Evolutionary conservation across 2,888 invertebrate genomes (phyloP).

Genomic region (Ptychoptera contaminata): DNA sequence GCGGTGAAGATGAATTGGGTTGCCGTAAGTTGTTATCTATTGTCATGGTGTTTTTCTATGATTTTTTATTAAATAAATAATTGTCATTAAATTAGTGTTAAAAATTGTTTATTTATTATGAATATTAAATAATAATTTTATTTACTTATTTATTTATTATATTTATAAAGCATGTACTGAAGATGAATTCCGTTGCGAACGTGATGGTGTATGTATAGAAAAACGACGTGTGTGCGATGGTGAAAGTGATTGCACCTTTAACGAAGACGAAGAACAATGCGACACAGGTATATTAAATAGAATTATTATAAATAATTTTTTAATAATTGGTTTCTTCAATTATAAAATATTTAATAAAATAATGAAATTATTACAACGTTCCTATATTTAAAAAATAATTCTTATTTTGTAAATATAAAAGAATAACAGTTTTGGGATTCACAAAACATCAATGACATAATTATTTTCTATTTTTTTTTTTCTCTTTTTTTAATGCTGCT

Average conservation of each 20-base stretch:
- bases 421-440: neutral
- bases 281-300: constrained; percentile 26
- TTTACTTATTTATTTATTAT: too few relatives aligned
- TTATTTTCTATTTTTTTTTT: too few relatives aligned
- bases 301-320: neutral
- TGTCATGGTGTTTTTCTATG: too few relatives aligned
- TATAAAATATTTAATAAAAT: too few relatives aligned
- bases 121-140: too few relatives aligned
- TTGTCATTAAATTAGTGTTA: too few relatives aligned
- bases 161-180: constrained; percentile 18
- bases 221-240: constrained; percentile 26
- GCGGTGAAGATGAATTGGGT: constrained; percentile 43
- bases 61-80: too few relatives aligned
- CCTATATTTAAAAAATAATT: constrained; percentile 27
- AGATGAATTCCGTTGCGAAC: constrained; percentile 25
- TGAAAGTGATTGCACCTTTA: constrained; percentile 22
- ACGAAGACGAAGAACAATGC: constrained; percentile 29
- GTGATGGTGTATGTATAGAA: constrained; percentile 24
- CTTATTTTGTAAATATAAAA: neutral
- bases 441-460: too few relatives aligned
- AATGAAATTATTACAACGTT: too few relatives aligned
- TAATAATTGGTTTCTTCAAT: too few relatives aligned
- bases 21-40: constrained; percentile 21
- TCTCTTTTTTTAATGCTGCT: too few relatives aligned
- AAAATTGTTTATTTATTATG: too few relatives aligned